Conservation (phyloP, 1,140 invertebrate species). For the Anastatus disparis region DNA sequence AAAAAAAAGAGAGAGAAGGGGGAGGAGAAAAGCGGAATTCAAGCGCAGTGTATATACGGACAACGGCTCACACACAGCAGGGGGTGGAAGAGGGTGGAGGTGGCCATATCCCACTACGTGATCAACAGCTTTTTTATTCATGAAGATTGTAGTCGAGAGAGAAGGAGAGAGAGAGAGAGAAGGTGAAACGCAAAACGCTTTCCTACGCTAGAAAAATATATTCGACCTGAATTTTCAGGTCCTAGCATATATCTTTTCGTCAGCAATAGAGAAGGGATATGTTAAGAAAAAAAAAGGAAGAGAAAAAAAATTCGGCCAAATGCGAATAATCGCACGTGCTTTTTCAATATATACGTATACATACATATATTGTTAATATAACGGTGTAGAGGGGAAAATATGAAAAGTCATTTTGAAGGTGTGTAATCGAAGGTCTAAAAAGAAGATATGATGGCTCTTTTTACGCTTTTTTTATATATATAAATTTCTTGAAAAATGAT, state of each 20-base stretch:
- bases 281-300: not conserved
- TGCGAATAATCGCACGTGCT: conserved; percentile 7
- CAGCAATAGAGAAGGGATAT: not conserved
- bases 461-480: not conserved
- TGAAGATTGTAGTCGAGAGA: conserved; percentile 35
- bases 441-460: too few species aligned
- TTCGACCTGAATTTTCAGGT: conserved; percentile 23
- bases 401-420: conserved; percentile 19
- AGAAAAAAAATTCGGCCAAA: conserved; percentile 7
- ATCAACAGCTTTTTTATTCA: conserved; percentile 40
- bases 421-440: not conserved
- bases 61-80: too few species aligned
- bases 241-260: conserved; percentile 28
- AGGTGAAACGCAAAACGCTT: too few species aligned
- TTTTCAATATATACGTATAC: conserved; percentile 16
- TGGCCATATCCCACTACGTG: conserved; percentile 12
- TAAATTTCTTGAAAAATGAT: not conserved
- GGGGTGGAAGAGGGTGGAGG: too few species aligned
- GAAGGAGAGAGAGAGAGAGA: not conserved
- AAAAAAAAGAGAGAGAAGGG: not conserved
- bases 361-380: too few species aligned
- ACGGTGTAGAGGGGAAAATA: not conserved
- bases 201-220: conserved; percentile 25
- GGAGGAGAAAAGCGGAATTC: not conserved
- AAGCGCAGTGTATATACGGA: not conserved